Evolutionary conservation across 2,888 invertebrate species (phyloP).

Genomic region (Drosophila pegasa): DNA sequence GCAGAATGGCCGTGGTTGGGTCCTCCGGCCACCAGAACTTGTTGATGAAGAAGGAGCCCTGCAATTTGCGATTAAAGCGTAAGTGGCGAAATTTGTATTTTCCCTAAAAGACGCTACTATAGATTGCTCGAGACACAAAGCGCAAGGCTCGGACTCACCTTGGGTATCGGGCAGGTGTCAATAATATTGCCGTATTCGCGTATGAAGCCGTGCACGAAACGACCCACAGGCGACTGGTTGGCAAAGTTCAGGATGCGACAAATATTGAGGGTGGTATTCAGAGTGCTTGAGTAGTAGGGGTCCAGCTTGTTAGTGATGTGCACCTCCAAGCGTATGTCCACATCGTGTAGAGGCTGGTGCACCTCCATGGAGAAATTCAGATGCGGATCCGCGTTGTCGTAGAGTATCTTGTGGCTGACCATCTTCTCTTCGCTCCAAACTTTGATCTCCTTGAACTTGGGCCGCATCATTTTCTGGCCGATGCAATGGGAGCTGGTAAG

Average conservation of each 20-base stretch:
- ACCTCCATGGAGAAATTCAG: conserved; percentile 80
- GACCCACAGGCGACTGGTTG: conserved; percentile 77
- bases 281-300: conserved; percentile 61
- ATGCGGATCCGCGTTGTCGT: conserved; percentile 80
- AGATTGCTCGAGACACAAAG: not conserved
- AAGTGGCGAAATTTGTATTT: conserved; percentile 48
- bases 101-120: conserved; percentile 50
- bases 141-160: conserved; percentile 59
- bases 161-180: conserved; percentile 78
- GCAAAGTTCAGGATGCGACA: conserved; percentile 76
- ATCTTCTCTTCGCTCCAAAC: conserved; percentile 82
- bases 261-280: conserved; percentile 79
- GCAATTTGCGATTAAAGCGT: conserved; percentile 67
- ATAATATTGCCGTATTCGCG: conserved; percentile 76
- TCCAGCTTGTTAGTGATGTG: conserved; percentile 74
- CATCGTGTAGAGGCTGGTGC: conserved; percentile 69
- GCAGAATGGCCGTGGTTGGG: conserved; percentile 71
- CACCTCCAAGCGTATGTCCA: conserved; percentile 75
- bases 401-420: conserved; percentile 72
- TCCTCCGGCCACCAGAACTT: conserved; percentile 84
- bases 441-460: conserved; percentile 78
- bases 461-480: conserved; percentile 81
- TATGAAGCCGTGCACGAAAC: conserved; percentile 69
- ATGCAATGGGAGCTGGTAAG: not conserved
- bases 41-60: conserved; percentile 81